phyloP scores from a whole-genome alignment of 2,113 vertebrate species.

The Heterochromis multidens region DNA sequence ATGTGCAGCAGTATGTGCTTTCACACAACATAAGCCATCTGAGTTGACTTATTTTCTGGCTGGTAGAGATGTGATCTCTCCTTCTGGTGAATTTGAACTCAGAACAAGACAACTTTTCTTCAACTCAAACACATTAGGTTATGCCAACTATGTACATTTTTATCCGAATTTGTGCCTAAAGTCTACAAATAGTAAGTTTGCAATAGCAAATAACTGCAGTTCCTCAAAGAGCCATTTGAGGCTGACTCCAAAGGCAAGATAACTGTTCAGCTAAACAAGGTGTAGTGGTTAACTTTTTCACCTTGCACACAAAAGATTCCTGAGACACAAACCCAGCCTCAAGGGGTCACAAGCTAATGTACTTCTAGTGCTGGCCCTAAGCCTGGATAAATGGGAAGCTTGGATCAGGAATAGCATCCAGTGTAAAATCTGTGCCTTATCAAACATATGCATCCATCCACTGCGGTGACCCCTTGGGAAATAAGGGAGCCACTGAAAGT shows the following conservation, averaged over 20 bases:
- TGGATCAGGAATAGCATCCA: background rate
- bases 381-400: background rate
- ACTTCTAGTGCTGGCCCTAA: background rate
- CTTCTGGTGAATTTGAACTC: slow-evolving; percentile 23
- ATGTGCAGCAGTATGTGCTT: slow-evolving; percentile 28
- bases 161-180: background rate
- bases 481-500: background rate
- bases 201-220: background rate
- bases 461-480: background rate
- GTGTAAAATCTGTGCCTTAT: background rate
- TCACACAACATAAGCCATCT: slow-evolving; percentile 27
- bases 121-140: background rate
- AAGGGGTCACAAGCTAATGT: background rate
- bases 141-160: background rate
- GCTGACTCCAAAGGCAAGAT: background rate
- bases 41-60: slow-evolving; percentile 9
- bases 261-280: background rate
- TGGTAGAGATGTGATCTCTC: slow-evolving; percentile 27
- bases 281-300: background rate
- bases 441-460: background rate
- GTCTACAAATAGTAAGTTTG: background rate
- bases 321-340: background rate
- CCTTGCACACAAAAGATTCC: background rate
- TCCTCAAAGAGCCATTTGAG: background rate
- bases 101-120: background rate